Conservation (phyloP, 2,113 vertebrate species). For the Paedocypris sp. region DNA sequence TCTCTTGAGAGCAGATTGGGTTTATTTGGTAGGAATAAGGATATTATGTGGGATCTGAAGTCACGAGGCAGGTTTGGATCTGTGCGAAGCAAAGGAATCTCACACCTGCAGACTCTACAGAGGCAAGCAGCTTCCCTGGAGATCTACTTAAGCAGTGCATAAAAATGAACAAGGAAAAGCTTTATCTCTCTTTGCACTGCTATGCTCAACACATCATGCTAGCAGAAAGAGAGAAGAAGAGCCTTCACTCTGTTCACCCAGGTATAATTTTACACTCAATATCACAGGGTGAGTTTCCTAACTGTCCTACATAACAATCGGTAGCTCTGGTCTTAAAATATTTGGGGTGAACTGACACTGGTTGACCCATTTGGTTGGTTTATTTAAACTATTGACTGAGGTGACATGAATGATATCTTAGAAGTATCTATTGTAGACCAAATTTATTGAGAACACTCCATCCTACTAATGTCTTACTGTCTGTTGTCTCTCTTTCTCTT, state of each 20-base stretch:
- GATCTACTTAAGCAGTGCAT: slow-evolving; percentile 32
- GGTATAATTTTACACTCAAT: slow-evolving; percentile 15
- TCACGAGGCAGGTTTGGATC: slow-evolving; percentile 7
- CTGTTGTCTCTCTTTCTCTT: no score
- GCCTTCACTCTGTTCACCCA: slow-evolving; percentile 10
- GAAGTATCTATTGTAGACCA: no score
- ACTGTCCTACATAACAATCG: slow-evolving; percentile 24
- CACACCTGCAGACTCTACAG: slow-evolving; percentile 9
- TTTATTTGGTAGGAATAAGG: background rate
- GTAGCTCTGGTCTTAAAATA: no score
- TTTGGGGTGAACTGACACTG: no score
- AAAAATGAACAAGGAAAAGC: slow-evolving; percentile 25
- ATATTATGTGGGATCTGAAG: slow-evolving; percentile 4
- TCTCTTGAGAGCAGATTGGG: background rate
- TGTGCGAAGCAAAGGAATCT: slow-evolving; percentile 27
- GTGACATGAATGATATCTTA: no score
- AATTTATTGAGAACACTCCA: no score
- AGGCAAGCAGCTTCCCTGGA: slow-evolving; percentile 17
- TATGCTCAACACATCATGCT: slow-evolving; percentile 22
- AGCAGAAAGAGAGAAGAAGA: slow-evolving; percentile 20
- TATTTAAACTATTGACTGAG: no score
- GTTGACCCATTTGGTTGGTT: no score
- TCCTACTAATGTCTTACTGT: no score
- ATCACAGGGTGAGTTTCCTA: background rate
- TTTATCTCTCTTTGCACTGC: slow-evolving; percentile 27